A percentile compares a stretch with the other conserved stretches of the same genome.
Conservation (phyloP, 2,797 vertebrate species). For the Phalanger gymnotis region DNA sequence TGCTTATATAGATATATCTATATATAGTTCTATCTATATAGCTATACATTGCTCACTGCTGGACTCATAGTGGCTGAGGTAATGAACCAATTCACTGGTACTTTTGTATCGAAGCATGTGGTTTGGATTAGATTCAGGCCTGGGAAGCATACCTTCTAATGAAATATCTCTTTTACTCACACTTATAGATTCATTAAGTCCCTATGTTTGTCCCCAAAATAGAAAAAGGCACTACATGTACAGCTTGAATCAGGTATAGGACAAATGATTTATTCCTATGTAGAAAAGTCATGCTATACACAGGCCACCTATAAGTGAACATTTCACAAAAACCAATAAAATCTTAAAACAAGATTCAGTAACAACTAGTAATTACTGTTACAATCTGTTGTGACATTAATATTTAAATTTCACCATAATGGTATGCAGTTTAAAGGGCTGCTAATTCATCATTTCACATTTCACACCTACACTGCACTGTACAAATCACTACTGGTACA, state of each 20-base stretch:
- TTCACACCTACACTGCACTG: no score
- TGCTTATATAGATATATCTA: not conserved
- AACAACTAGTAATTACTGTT: not conserved
- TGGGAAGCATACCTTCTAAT: not conserved
- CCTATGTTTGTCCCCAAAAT: not conserved
- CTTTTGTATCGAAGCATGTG: not conserved
- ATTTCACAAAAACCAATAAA: not conserved
- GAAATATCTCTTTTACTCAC: not conserved
- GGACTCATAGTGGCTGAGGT: not conserved
- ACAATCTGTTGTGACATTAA: not conserved
- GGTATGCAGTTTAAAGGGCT: not conserved
- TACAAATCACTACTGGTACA: no score
- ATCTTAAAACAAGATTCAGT: not conserved
- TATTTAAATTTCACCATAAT: not conserved
- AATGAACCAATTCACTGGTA: not conserved
- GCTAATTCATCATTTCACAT: no score
- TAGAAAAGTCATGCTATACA: not conserved
- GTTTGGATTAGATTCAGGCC: not conserved
- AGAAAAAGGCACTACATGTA: not conserved
- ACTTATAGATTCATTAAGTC: not conserved
- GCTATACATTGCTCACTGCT: not conserved
- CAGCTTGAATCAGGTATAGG: not conserved
- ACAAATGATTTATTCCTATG: not conserved
- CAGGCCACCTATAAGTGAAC: not conserved
- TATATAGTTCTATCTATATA: not conserved